Evolutionary conservation across 2,888 invertebrate species (phyloP).

Genomic region (Diarsia dahlii): DNA sequence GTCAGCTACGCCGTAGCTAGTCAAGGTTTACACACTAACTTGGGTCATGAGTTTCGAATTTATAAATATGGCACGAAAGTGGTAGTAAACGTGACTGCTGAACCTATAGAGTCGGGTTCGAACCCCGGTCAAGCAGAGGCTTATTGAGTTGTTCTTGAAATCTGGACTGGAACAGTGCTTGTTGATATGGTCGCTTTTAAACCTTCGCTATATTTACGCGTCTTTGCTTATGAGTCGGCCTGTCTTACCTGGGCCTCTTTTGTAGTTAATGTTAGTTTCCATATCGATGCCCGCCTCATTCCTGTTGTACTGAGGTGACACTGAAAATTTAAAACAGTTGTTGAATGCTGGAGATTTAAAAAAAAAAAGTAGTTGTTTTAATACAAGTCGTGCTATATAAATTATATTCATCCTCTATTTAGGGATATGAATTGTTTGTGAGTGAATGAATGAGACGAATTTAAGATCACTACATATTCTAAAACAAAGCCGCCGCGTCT

Average conservation of each 20-base stretch:
- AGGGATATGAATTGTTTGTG: background rate
- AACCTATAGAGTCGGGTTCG: background rate
- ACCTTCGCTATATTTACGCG: background rate
- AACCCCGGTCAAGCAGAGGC: no score
- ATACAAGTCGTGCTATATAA: background rate
- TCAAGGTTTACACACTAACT: background rate
- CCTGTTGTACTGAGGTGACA: background rate
- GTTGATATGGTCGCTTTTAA: background rate
- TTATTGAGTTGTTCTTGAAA: no score
- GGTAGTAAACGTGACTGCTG: background rate
- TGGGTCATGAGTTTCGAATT: background rate
- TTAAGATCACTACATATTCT: no score
- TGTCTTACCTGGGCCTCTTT: slow-evolving; percentile 33
- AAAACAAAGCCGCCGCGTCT: no score
- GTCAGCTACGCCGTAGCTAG: slow-evolving; percentile 7
- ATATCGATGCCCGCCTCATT: background rate
- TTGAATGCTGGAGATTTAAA: no score
- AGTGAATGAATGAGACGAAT: background rate
- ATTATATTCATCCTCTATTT: background rate
- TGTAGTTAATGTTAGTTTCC: slow-evolving; percentile 45
- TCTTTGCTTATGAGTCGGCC: background rate
- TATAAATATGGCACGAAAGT: background rate
- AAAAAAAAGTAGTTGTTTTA: no score
- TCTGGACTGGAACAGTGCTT: no score
- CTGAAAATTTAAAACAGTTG: slow-evolving; percentile 24